Percentiles rank a stretch among this genome's conserved stretches.
phyloP scores from a whole-genome alignment of 2,797 vertebrate species.

The Pipistrellus pygmaeus region DNA sequence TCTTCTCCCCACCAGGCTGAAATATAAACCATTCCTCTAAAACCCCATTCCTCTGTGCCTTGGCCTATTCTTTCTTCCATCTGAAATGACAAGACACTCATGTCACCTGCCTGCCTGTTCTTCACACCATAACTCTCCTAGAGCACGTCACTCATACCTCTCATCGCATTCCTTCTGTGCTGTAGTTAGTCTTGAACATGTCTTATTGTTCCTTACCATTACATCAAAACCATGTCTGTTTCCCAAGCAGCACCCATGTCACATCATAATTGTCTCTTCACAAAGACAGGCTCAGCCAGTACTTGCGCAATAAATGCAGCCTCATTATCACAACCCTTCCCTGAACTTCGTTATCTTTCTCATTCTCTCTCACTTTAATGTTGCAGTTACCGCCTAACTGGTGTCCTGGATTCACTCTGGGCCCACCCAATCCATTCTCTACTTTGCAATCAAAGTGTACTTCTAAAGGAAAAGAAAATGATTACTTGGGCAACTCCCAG shows the following conservation, averaged over 20 bases:
- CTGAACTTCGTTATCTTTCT: accelerated
- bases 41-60: background rate
- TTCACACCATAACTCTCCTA: background rate
- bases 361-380: background rate
- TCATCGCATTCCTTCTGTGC: background rate
- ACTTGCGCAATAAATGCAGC: accelerated
- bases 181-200: background rate
- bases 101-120: too few relatives aligned
- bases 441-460: background rate
- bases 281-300: background rate
- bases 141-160: background rate
- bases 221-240: background rate
- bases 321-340: accelerated
- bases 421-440: background rate
- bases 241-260: background rate
- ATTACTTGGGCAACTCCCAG: background rate
- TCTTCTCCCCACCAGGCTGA: background rate
- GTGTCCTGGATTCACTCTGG: background rate
- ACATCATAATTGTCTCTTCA: background rate
- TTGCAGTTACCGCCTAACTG: background rate
- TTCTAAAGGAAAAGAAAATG: background rate
- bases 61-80: background rate
- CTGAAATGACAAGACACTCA: background rate
- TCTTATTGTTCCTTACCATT: background rate
- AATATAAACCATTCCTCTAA: background rate